Base-by-base conservation (phyloP, 2,888 invertebrate genomes). In the Eristalinus sepulchralis region DNA sequence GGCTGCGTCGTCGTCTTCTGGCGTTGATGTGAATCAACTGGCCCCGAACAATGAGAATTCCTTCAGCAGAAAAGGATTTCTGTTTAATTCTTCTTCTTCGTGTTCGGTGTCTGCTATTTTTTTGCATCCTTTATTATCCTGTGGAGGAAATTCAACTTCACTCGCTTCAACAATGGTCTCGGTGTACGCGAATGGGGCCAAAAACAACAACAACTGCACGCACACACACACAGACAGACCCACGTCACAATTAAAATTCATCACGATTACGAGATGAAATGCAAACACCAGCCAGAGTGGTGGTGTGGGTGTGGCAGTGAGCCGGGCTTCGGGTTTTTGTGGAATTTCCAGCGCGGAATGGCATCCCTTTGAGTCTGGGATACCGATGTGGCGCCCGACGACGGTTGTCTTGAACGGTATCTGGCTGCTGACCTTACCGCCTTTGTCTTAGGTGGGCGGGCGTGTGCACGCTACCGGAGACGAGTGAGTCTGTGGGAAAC, bases 231-330 rank as follows among this genome's bases (percentile, higher is more conserved):
- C 39, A 71, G 64, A 53, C 64, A 77, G 83, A 86, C 82, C 83
- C 68, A 78, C 76, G 83, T 80, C 87, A 83, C 87, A 87, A 87
- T 87, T 87, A 83, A 83, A 83, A 87, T 87, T 87, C 83, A 87
- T 87, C 79, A 76, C 83, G 87, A 87, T 87, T 83, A 76, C 72
- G 72, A 83, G 78, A 87, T 87, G 79, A 72, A 83, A 83, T 83
- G 60, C 86, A 78, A 86, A 86, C 83, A 79, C 33, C 75, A 82
- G 83, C 66, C 75, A 33, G 34, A 55, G 64, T 59, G 34, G 24
- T 64, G 59, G 33, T 10, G 60, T 84, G 81, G 84, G 76, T 57
- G 84, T 84, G 81, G 76, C 76, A 10, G 13, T 68, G 57, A 27
- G 5, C 11, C 4, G 13, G 27, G 64, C 68, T 34, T 24, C 3